A percentile compares a stretch with the other conserved stretches of the same genome.
phyloP scores from a whole-genome alignment of 2,113 vertebrate genomes.

The Cochlearius cochlearius region DNA sequence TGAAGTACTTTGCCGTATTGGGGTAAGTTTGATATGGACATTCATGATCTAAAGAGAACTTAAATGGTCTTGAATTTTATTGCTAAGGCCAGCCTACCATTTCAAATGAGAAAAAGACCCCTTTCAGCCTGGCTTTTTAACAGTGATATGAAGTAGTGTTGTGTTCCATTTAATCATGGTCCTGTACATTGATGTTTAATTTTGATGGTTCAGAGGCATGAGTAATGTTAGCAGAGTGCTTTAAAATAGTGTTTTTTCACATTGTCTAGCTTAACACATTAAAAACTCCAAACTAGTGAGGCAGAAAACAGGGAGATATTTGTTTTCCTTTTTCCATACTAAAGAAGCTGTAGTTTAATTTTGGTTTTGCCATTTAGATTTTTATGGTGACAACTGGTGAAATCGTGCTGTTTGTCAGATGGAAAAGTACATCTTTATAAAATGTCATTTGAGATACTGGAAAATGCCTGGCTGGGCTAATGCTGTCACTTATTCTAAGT shows the following conservation, averaged over 20 bases:
- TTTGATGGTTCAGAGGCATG: background rate
- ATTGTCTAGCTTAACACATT: background rate
- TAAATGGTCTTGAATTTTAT: background rate
- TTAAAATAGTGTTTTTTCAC: background rate
- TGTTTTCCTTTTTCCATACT: background rate
- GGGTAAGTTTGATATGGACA: background rate
- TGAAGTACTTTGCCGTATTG: background rate
- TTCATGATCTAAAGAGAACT: background rate
- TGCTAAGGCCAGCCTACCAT: background rate
- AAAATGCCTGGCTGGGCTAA: background rate
- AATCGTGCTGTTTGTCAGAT: background rate
- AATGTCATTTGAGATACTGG: background rate
- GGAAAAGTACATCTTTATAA: background rate
- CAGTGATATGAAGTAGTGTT: background rate
- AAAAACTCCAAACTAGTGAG: background rate
- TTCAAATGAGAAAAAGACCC: background rate
- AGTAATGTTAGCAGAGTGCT: background rate
- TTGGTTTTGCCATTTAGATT: background rate
- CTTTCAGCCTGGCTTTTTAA: background rate
- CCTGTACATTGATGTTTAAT: background rate
- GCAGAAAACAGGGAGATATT: background rate
- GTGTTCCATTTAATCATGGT: background rate
- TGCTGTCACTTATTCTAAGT: background rate
- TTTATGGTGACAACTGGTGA: background rate
- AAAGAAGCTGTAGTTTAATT: background rate